Percentiles rank a stretch among this genome's conserved stretches.
These are phyloP conservation scores for Agonum fuliginosum DNA, from an alignment of 2,888 invertebrate genomes.

Conservation along the genomic window DNA sequence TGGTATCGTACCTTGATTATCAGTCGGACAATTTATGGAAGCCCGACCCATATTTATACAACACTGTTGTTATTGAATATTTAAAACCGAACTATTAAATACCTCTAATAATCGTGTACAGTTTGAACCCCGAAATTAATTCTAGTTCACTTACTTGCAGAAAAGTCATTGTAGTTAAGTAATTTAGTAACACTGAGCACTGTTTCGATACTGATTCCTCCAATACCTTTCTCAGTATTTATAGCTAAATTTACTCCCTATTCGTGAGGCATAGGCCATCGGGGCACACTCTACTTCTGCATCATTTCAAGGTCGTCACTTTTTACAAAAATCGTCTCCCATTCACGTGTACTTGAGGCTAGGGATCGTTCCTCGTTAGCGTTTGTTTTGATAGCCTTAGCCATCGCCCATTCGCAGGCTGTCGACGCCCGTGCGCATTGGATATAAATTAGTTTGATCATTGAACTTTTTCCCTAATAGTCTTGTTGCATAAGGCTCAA, in stretches of 20 bases:
- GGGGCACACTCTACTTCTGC: conserved; percentile 63
- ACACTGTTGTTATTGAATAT: too few species aligned
- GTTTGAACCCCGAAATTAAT: background rate
- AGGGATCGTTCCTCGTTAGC: conserved; percentile 18
- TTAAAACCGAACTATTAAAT: too few species aligned
- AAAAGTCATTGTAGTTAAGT: conserved; percentile 63
- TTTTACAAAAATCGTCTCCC: conserved; percentile 61
- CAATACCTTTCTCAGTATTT: conserved; percentile 63
- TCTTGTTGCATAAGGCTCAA: conserved; percentile 12
- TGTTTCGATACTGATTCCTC: conserved; percentile 63
- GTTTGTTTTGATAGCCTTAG: conserved; percentile 29
- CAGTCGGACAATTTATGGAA: too few species aligned
- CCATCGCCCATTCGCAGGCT: conserved; percentile 43
- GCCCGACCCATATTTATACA: too few species aligned
- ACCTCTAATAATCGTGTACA: too few species aligned
- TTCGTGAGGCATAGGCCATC: conserved; percentile 23
- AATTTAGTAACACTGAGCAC: conserved; percentile 60
- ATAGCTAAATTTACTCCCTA: conserved; percentile 63
- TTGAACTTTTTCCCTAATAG: too few species aligned
- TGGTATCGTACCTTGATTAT: too few species aligned
- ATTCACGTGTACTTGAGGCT: conserved; percentile 48
- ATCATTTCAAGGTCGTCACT: conserved; percentile 64
- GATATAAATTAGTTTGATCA: conserved; percentile 19
- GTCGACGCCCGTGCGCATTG: background rate
- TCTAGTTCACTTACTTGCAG: conserved; percentile 63